phyloP scores from a whole-genome alignment of 2,888 invertebrate species.

The Rhagonycha fulva region DNA sequence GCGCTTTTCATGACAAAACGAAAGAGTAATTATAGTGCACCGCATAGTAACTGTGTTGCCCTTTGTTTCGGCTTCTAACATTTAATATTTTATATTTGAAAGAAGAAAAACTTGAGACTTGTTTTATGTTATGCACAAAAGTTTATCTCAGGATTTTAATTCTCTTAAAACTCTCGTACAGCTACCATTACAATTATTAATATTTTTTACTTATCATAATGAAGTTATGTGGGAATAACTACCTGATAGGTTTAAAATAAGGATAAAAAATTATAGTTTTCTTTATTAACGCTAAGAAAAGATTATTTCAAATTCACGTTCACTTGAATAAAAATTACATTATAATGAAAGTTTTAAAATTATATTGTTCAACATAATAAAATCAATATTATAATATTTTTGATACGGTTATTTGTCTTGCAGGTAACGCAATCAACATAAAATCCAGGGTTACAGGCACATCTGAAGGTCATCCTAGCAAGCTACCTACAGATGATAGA shows the following conservation, averaged over 20 bases:
- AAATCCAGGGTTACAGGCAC: no score
- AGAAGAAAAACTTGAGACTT: not conserved
- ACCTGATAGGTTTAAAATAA: not conserved
- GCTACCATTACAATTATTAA: not conserved
- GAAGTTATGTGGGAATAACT: not conserved
- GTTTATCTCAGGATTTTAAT: not conserved
- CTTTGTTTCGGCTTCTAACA: not conserved
- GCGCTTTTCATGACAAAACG: conserved; percentile 6
- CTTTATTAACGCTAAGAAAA: not conserved
- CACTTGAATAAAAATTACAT: not conserved
- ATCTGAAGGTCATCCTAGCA: no score
- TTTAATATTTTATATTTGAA: not conserved
- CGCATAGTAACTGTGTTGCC: conserved; percentile 3
- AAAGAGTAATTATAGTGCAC: conserved; percentile 18
- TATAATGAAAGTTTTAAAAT: no score
- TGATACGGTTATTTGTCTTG: no score
- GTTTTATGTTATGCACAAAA: not conserved
- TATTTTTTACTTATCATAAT: not conserved
- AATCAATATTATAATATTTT: no score
- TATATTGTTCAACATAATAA: no score
- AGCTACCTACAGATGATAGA: no score
- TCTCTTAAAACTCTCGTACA: not conserved
- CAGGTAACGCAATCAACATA: no score
- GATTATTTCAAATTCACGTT: not conserved
- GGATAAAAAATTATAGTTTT: not conserved